Percentiles rank a stretch among this genome's conserved stretches.
Conservation (phyloP, 2,113 vertebrate species). For the Merops nubicus region DNA sequence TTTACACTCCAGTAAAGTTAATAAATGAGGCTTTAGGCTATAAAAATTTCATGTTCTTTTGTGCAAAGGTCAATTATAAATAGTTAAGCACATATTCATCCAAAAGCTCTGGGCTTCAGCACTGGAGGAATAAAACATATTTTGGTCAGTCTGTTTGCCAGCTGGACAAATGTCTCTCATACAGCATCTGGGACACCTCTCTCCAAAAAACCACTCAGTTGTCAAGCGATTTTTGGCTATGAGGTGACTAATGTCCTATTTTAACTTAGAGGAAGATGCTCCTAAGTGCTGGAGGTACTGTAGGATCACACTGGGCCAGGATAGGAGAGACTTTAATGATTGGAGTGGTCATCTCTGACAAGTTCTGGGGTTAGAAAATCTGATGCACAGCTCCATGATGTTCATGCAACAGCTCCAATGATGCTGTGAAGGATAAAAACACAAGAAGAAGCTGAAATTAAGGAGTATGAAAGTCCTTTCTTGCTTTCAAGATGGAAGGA, state of each 20-base stretch:
- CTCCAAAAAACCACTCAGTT: not conserved
- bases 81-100: conserved; percentile 84
- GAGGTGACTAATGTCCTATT: not conserved
- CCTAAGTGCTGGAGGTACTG: not conserved
- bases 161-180: conserved; percentile 55
- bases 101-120: conserved; percentile 58
- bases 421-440: not conserved
- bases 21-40: conserved; percentile 85
- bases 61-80: conserved; percentile 87
- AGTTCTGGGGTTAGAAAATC: not conserved
- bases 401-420: not conserved
- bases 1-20: conserved; percentile 87
- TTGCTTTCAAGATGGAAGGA: not conserved
- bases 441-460: not conserved
- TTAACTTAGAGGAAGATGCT: not conserved
- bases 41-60: conserved; percentile 85
- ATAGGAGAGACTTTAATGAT: not conserved
- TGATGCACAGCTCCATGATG: no score
- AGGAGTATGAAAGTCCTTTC: not conserved
- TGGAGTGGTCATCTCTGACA: not conserved
- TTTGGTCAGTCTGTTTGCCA: conserved; percentile 67
- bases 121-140: conserved; percentile 64
- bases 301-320: not conserved
- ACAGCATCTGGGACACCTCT: conserved; percentile 25
- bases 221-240: not conserved